Evolutionary conservation across 2,113 vertebrate genomes (phyloP).

Genomic region (Oostethus manadensis): DNA sequence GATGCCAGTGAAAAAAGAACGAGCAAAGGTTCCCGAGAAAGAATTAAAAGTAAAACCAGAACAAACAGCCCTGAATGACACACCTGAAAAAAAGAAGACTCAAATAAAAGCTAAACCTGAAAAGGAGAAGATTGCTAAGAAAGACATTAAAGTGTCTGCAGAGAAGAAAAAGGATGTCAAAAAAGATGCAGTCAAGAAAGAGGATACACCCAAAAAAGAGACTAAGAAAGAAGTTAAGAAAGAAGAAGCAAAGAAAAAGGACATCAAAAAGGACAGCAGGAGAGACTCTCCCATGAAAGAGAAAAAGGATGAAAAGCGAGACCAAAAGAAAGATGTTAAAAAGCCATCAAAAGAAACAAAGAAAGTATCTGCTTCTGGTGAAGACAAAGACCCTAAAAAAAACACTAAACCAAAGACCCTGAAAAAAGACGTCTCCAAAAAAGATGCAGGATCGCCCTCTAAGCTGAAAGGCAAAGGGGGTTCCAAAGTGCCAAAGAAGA

Average conservation of each 20-base stretch:
- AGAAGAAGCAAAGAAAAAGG: constrained; percentile 79
- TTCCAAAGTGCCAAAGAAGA: constrained; percentile 71
- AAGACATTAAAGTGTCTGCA: constrained; percentile 79
- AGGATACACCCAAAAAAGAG: constrained; percentile 76
- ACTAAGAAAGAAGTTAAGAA: constrained; percentile 83
- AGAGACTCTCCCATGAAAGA: constrained; percentile 77
- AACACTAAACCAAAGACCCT: constrained; percentile 84
- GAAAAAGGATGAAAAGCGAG: constrained; percentile 86
- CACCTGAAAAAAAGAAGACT: constrained; percentile 77
- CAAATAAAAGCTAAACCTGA: constrained; percentile 80
- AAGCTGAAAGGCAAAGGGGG: constrained; percentile 87
- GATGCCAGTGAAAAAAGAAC: constrained; percentile 77
- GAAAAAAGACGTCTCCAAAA: constrained; percentile 82
- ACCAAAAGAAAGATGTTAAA: constrained; percentile 78
- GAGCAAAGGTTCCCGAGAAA: constrained; percentile 77
- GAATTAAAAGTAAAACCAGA: constrained; percentile 75
- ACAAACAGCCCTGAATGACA: constrained; percentile 70
- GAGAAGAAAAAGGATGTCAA: constrained; percentile 85
- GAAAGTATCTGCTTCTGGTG: constrained; percentile 68
- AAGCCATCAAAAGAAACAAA: constrained; percentile 81
- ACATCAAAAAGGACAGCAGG: constrained; percentile 78
- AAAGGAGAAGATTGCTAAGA: constrained; percentile 81
- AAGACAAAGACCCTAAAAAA: constrained; percentile 75
- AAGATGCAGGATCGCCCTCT: constrained; percentile 66
- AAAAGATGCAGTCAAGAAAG: constrained; percentile 69